phyloP scores from a whole-genome alignment of 53 echinoderm and acorn worm species.

The Zoroaster sp. region DNA sequence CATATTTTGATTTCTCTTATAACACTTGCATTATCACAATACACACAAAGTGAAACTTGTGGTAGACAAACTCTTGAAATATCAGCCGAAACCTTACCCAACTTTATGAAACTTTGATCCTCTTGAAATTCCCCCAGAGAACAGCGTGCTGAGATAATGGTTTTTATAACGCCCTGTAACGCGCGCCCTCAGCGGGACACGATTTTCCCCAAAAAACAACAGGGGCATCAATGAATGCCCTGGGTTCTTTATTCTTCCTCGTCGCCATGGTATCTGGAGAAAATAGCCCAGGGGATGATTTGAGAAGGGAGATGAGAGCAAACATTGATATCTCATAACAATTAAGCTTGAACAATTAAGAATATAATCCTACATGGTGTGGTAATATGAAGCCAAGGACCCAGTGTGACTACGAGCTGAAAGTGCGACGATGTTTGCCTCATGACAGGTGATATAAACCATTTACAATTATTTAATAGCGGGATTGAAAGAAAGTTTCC shows the following conservation, averaged over 20 bases:
- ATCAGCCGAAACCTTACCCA: background rate
- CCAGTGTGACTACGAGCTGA: no score
- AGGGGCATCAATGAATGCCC: background rate
- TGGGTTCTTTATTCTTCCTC: no score
- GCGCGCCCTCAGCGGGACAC: background rate
- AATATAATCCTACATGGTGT: background rate
- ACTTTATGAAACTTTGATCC: background rate
- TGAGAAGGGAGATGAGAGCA: background rate
- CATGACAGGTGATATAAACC: background rate
- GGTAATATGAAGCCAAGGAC: background rate
- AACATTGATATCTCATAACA: background rate
- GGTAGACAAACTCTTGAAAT: no score
- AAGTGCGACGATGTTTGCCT: background rate
- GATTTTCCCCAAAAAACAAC: background rate
- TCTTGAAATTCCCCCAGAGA: background rate
- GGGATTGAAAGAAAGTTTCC: no score
- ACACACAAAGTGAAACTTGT: no score
- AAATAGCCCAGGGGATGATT: background rate
- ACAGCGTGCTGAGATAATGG: conserved; percentile 43
- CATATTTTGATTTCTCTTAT: no score
- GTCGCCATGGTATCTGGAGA: background rate
- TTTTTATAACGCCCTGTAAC: background rate
- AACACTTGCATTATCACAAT: no score
- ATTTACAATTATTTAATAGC: no score
- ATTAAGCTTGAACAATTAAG: background rate